These are phyloP conservation scores for Heliconius ethilla DNA, from an alignment of 2,888 invertebrate genomes.

Conservation along the genomic window DNA sequence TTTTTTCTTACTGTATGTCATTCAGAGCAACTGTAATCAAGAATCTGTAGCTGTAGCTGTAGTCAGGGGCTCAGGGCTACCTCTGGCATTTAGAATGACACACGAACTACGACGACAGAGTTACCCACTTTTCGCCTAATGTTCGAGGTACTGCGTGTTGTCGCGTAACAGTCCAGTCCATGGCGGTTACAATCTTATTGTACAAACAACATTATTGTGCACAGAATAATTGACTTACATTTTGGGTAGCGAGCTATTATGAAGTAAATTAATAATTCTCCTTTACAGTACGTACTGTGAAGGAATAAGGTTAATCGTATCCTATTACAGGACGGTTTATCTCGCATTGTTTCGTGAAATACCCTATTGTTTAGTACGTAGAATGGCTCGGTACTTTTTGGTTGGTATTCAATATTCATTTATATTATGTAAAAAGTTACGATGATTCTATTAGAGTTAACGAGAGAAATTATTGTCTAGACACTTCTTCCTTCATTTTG, in stretches of 20 bases:
- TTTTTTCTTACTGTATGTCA: no score
- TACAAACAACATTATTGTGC: not conserved
- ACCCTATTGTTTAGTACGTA: conserved; percentile 1
- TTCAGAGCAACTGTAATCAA: no score
- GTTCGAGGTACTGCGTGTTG: no score
- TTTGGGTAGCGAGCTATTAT: conserved; percentile 13
- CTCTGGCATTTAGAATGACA: no score
- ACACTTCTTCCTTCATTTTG: no score
- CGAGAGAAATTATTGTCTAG: no score
- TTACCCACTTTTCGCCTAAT: no score
- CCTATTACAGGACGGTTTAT: conserved; percentile 16
- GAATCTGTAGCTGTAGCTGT: no score
- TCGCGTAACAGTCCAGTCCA: no score
- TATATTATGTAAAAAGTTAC: not conserved
- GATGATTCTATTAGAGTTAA: no score
- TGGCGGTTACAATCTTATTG: not conserved
- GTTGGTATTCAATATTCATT: not conserved
- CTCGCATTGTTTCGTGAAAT: conserved; percentile 19
- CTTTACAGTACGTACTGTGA: conserved; percentile 1
- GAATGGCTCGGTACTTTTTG: not conserved
- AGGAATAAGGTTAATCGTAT: conserved; percentile 21
- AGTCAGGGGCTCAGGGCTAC: no score
- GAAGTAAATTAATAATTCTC: conserved; percentile 11
- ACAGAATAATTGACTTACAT: conserved; percentile 9
- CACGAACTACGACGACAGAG: no score